Percentiles rank a stretch among this genome's conserved stretches.
phyloP scores from a whole-genome alignment of 1,140 invertebrate species.

The Drosophila kurseongensis region DNA sequence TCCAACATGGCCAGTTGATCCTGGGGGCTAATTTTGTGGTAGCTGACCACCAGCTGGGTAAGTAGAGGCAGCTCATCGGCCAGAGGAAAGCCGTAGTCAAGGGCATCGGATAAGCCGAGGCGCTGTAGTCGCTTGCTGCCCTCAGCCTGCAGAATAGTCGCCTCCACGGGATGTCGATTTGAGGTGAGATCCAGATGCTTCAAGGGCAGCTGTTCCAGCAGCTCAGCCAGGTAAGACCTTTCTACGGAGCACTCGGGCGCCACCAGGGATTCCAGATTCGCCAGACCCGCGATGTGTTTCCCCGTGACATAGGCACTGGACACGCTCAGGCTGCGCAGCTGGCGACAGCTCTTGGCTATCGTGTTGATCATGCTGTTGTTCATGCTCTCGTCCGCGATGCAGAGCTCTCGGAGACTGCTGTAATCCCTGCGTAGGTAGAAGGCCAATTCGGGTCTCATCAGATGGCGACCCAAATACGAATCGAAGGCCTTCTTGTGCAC shows the following conservation, averaged over 20 bases:
- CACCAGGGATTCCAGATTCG: slow-evolving; percentile 46
- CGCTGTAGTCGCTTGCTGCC: slow-evolving; percentile 47
- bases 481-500: slow-evolving; percentile 63
- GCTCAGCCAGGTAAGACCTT: slow-evolving; percentile 34
- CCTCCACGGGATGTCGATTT: slow-evolving; percentile 54
- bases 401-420: slow-evolving; percentile 58
- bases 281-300: slow-evolving; percentile 43
- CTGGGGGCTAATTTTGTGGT: slow-evolving; percentile 50
- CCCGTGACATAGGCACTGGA: slow-evolving; percentile 68
- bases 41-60: slow-evolving; percentile 58
- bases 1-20: slow-evolving; percentile 54
- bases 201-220: slow-evolving; percentile 45
- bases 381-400: slow-evolving; percentile 54
- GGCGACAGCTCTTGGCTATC: slow-evolving; percentile 49
- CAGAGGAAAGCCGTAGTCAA: slow-evolving; percentile 60
- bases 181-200: slow-evolving; percentile 58
- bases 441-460: slow-evolving; percentile 61
- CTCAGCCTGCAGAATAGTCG: slow-evolving; percentile 39
- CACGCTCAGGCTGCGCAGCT: slow-evolving; percentile 56
- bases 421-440: slow-evolving; percentile 68
- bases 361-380: slow-evolving; percentile 73
- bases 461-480: slow-evolving; percentile 66
- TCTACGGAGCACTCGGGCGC: slow-evolving; percentile 65
- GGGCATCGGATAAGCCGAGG: slow-evolving; percentile 60
- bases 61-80: slow-evolving; percentile 52